Percentiles rank a stretch among this genome's conserved stretches.
phyloP scores from a whole-genome alignment of 2,797 vertebrate species.

The Steatocranus sp. region DNA sequence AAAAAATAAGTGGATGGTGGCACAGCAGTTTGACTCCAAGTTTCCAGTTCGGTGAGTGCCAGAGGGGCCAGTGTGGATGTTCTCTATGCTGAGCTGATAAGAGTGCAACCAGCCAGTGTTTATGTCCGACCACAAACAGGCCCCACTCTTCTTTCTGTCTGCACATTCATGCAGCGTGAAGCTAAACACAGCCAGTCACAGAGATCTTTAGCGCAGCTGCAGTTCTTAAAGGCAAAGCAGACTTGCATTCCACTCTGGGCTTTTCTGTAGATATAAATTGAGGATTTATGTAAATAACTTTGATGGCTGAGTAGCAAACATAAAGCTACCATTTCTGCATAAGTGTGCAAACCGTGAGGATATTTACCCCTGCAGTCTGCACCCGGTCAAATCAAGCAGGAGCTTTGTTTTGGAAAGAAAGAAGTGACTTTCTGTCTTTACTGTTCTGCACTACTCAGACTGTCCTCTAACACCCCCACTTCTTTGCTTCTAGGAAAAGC shows the following conservation, averaged over 20 bases:
- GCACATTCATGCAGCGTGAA: constrained; percentile 54
- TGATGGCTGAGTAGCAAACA: background rate
- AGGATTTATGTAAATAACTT: background rate
- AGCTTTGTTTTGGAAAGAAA: background rate
- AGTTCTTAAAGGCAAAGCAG: constrained; percentile 43
- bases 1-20: background rate
- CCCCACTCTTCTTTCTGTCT: constrained; percentile 44
- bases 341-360: background rate
- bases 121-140: constrained; percentile 1
- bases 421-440: background rate
- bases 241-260: background rate
- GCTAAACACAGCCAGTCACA: constrained; percentile 9
- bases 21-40: background rate
- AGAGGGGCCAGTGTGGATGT: background rate
- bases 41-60: background rate
- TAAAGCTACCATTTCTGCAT: background rate
- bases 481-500: constrained; percentile 83
- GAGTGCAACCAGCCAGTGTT: constrained; percentile 1
- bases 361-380: background rate
- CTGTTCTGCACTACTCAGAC: background rate
- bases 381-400: background rate
- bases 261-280: background rate
- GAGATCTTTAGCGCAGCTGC: constrained; percentile 11
- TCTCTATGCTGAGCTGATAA: background rate
- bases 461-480: background rate